phyloP scores from a whole-genome alignment of 2,888 invertebrate genomes.

The Rhodophaea formosa region DNA sequence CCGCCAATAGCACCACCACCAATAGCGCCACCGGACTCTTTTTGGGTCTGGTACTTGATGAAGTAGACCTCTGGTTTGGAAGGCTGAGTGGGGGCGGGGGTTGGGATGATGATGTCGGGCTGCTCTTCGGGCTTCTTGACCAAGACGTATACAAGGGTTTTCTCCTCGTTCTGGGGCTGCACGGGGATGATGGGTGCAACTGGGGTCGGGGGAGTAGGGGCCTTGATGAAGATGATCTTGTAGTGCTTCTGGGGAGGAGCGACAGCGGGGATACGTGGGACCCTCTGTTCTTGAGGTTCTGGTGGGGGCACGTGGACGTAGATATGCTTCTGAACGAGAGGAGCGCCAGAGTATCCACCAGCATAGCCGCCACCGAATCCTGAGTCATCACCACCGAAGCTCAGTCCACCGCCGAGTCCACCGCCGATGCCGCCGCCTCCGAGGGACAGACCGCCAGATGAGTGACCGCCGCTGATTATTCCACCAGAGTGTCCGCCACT shows the following conservation, averaged over 20 bases:
- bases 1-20: slow-evolving; percentile 62
- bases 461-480: slow-evolving; percentile 34
- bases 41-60: slow-evolving; percentile 90
- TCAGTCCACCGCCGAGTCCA: slow-evolving; percentile 38
- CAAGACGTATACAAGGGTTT: slow-evolving; percentile 93
- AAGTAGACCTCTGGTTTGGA: slow-evolving; percentile 95
- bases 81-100: slow-evolving; percentile 89
- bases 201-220: slow-evolving; percentile 91
- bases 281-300: slow-evolving; percentile 88
- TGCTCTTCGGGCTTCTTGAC: slow-evolving; percentile 94
- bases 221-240: slow-evolving; percentile 96
- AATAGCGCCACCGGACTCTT: slow-evolving; percentile 65
- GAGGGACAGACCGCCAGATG: slow-evolving; percentile 38
- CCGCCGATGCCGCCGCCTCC: slow-evolving; percentile 39
- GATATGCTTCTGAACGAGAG: slow-evolving; percentile 91
- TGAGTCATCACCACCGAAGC: slow-evolving; percentile 54
- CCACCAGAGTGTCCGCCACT: slow-evolving; percentile 37
- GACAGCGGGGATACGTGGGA: slow-evolving; percentile 83
- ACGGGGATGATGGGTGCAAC: slow-evolving; percentile 90
- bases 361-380: slow-evolving; percentile 67
- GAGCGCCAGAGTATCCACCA: slow-evolving; percentile 76
- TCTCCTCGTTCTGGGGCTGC: slow-evolving; percentile 91
- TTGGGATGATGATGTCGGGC: slow-evolving; percentile 89
- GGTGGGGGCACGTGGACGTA: slow-evolving; percentile 95
- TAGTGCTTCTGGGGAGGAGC: slow-evolving; percentile 92